These are phyloP conservation scores for Leptopilina syphax DNA, from an alignment of 2,888 invertebrate genomes.

Conservation along the genomic window DNA sequence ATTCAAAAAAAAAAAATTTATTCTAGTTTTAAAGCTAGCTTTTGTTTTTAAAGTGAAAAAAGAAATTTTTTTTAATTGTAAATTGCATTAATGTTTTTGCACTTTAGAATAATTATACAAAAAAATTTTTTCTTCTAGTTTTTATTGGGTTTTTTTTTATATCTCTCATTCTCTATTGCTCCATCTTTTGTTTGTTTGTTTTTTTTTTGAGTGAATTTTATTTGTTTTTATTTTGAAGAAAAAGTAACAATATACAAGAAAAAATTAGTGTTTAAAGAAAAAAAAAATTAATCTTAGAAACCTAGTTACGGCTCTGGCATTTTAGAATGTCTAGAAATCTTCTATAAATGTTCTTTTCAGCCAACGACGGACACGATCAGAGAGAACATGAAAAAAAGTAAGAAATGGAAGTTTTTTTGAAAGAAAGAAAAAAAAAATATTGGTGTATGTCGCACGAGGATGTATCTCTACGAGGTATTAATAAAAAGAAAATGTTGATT, in stretches of 20 bases:
- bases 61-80: not conserved
- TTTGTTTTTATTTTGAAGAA: not conserved
- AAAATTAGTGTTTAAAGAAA: not conserved
- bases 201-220: not conserved
- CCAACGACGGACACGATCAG: slow-evolving; percentile 58
- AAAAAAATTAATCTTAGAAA: slow-evolving; percentile 9
- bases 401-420: slow-evolving; percentile 32
- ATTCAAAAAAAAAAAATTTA: not conserved
- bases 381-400: slow-evolving; percentile 32
- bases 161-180: not conserved
- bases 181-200: not conserved
- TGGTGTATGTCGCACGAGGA: slow-evolving; percentile 36
- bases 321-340: slow-evolving; percentile 56
- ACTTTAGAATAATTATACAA: too few species aligned
- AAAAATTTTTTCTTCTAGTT: not conserved
- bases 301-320: slow-evolving; percentile 41
- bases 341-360: slow-evolving; percentile 75
- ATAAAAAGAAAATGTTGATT: slow-evolving; percentile 37
- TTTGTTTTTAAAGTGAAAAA: not conserved
- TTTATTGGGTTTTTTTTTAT: not conserved
- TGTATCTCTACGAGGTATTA: slow-evolving; percentile 37
- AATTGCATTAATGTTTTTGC: too few species aligned
- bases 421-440: slow-evolving; percentile 8
- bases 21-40: slow-evolving; percentile 23
- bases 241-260: not conserved